Conservation (phyloP, 2,797 vertebrate species). For the Limnodromus scolopaceus region DNA sequence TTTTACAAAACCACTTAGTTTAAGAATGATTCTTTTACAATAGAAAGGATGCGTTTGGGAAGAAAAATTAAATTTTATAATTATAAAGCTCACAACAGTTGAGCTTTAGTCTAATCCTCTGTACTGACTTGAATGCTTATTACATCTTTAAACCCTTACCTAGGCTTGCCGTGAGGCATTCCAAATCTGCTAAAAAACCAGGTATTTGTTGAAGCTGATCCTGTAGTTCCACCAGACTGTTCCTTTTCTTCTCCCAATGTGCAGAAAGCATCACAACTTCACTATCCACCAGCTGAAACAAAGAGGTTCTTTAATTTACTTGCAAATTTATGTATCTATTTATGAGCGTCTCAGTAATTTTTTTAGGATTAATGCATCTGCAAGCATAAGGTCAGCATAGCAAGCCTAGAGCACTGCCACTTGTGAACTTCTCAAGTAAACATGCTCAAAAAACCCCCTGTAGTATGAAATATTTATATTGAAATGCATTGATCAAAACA, state of each 20-base stretch:
- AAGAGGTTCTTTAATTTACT: background rate
- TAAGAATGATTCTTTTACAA: background rate
- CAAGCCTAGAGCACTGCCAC: background rate
- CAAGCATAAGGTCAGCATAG: background rate
- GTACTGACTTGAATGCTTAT: background rate
- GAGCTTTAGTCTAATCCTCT: background rate
- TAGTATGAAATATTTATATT: background rate
- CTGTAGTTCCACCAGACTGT: slow-evolving; percentile 84
- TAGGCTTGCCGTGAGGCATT: slow-evolving; percentile 85
- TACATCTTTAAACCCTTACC: slow-evolving; percentile 75
- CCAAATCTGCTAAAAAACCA: slow-evolving; percentile 84
- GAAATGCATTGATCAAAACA: background rate
- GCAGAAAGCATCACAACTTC: slow-evolving; percentile 94
- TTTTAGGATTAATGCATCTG: background rate
- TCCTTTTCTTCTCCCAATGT: slow-evolving; percentile 90
- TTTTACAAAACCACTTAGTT: background rate
- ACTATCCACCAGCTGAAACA: slow-evolving; percentile 86
- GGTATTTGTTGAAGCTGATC: slow-evolving; percentile 91
- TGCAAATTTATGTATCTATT: background rate
- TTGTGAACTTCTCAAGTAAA: background rate
- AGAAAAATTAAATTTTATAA: background rate
- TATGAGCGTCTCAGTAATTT: background rate
- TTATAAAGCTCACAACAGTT: background rate
- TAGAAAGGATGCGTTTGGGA: background rate
- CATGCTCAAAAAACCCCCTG: background rate